Conservation (phyloP, 2,113 vertebrate genomes). For the Otocyon megalotis region DNA sequence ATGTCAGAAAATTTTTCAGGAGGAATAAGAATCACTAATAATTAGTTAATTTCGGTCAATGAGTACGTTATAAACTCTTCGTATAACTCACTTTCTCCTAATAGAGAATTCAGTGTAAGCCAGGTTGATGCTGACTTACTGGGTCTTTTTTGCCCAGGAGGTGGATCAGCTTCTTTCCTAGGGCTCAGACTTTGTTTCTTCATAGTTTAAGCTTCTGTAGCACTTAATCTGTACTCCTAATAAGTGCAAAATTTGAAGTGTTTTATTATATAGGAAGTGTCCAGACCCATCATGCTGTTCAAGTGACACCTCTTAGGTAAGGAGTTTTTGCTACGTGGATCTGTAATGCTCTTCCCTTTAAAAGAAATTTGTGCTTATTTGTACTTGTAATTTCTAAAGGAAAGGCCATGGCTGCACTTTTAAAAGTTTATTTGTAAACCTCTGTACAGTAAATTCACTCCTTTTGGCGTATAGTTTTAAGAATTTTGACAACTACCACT, state of each 20-base stretch:
- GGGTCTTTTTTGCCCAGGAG: background rate
- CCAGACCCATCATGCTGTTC: background rate
- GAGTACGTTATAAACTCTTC: background rate
- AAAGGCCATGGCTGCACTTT: background rate
- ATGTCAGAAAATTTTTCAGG: background rate
- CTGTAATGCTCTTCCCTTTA: background rate
- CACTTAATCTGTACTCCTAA: background rate
- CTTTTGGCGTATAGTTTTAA: background rate
- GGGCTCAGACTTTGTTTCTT: background rate
- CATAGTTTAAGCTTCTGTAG: background rate
- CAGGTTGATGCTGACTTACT: accelerated
- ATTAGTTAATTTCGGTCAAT: background rate
- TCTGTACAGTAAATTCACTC: background rate
- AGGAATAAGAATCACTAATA: background rate
- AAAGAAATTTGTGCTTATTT: background rate
- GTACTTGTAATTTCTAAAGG: background rate
- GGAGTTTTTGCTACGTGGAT: no score
- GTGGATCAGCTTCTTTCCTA: background rate
- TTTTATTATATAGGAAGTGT: no score
- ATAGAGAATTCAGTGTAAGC: accelerated
- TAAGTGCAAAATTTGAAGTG: background rate
- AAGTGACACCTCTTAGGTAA: background rate
- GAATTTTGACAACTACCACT: background rate
- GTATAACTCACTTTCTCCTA: background rate
- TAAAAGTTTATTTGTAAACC: background rate